Percentiles rank a stretch among this genome's conserved stretches.
These are phyloP conservation scores for Atopsyche davidsoni DNA, from an alignment of 1,140 invertebrate species.

Conservation along the genomic window DNA sequence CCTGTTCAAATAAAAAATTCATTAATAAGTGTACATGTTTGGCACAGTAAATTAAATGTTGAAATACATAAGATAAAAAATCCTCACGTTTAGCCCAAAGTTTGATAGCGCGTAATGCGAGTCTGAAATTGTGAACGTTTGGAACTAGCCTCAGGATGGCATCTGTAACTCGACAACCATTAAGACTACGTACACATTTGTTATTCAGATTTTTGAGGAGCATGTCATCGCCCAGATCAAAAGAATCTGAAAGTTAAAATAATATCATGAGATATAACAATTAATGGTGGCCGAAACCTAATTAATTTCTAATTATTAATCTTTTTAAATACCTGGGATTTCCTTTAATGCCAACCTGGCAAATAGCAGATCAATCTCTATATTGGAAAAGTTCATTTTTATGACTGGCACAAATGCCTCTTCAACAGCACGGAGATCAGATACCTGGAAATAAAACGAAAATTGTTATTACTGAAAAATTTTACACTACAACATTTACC, in stretches of 20 bases:
- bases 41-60: neutral
- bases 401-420: constrained; percentile 99
- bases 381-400: constrained; percentile 98
- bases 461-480: constrained; percentile 1
- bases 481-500: neutral
- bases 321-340: constrained; percentile 61
- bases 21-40: constrained; percentile 5
- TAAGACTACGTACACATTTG: constrained; percentile 94
- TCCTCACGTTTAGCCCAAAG: constrained; percentile 96
- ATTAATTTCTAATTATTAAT: constrained; percentile 44
- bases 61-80: too few relatives aligned
- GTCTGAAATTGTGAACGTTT: constrained; percentile 88
- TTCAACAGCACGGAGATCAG: constrained; percentile 69
- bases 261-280: neutral
- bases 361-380: constrained; percentile 98
- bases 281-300: neutral
- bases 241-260: constrained; percentile 54
- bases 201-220: constrained; percentile 93
- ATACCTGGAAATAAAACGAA: constrained; percentile 34
- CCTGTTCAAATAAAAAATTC: constrained; percentile 49
- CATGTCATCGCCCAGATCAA: constrained; percentile 85
- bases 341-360: constrained; percentile 88
- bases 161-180: constrained; percentile 97
- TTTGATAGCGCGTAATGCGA: constrained; percentile 92
- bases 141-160: constrained; percentile 95